phyloP scores from a whole-genome alignment of 2,888 invertebrate species.

The Drosophila rellima region DNA sequence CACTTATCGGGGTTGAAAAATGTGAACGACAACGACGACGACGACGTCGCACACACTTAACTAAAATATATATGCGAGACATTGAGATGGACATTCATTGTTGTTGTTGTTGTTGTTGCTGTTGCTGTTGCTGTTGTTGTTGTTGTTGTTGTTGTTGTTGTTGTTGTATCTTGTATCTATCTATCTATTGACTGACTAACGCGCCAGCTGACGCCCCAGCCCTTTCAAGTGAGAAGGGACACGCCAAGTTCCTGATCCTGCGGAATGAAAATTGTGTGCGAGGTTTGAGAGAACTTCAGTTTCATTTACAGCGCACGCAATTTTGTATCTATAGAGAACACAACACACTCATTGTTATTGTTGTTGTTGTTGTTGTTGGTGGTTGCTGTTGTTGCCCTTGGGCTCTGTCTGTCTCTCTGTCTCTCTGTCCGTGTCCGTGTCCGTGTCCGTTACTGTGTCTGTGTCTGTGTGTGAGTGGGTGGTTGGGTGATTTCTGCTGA shows the following conservation, averaged over 20 bases:
- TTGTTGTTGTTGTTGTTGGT: conserved; percentile 23
- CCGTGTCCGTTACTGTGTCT: no score
- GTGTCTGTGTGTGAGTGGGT: conserved; percentile 16
- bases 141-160: conserved; percentile 16
- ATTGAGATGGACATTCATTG: conserved; percentile 14
- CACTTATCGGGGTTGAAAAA: conserved; percentile 48
- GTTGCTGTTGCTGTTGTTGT: conserved; percentile 24
- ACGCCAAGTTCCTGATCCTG: conserved; percentile 15
- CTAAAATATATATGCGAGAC: conserved; percentile 14
- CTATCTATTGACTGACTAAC: conserved; percentile 68
- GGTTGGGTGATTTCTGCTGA: conserved; percentile 47
- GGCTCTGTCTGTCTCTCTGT: conserved; percentile 3
- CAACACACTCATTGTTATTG: conserved; percentile 18
- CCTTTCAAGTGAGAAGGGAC: neutral
- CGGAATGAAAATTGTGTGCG: neutral
- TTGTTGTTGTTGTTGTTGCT: conserved; percentile 18
- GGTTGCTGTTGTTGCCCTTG: conserved; percentile 28
- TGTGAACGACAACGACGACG: conserved; percentile 18
- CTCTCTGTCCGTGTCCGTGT: neutral
- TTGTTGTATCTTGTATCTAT: conserved; percentile 23
- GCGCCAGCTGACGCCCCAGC: conserved; percentile 66
- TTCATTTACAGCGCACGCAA: conserved; percentile 74
- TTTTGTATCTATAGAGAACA: conserved; percentile 65
- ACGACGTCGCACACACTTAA: conserved; percentile 41
- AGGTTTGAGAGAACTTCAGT: conserved; percentile 33